Evolutionary conservation across 2,888 invertebrate genomes (phyloP).

Genomic region (Cyaniris semiargus): DNA sequence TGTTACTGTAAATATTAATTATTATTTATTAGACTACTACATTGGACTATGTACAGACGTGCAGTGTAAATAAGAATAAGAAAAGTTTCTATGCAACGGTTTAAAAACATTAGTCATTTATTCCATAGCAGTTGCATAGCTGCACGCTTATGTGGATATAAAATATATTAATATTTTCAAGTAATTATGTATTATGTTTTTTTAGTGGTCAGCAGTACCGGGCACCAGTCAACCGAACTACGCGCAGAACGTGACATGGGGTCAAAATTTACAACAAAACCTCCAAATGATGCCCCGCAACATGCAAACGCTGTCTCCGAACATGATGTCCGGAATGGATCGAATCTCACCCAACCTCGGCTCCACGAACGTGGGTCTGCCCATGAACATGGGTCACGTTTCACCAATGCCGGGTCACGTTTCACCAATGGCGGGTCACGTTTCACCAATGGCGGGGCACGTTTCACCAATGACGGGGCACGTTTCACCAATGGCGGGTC

Average conservation of each 20-base stretch:
- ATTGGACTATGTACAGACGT: too few species aligned
- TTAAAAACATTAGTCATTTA: too few species aligned
- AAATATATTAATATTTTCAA: neutral
- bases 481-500: slow-evolving; percentile 42
- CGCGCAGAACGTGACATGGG: slow-evolving; percentile 11
- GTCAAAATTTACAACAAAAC: slow-evolving; percentile 32
- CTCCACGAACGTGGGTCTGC: slow-evolving; percentile 42
- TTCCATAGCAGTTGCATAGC: too few species aligned
- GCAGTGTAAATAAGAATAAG: too few species aligned
- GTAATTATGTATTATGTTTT: neutral
- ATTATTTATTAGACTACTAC: too few species aligned
- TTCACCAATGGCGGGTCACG: slow-evolving; percentile 45
- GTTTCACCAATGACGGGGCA: slow-evolving; percentile 37
- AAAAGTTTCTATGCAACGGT: too few species aligned
- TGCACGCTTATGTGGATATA: too few species aligned
- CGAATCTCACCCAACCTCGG: slow-evolving; percentile 35
- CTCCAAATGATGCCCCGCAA: slow-evolving; percentile 44
- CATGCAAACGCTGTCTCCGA: slow-evolving; percentile 40
- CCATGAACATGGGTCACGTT: slow-evolving; percentile 44
- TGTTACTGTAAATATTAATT: neutral
- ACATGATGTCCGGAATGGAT: slow-evolving; percentile 35
- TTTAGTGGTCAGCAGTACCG: slow-evolving; percentile 13
- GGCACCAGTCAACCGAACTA: neutral
- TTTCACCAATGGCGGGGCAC: slow-evolving; percentile 40
- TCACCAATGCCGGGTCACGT: slow-evolving; percentile 42